A percentile compares a stretch with the other conserved stretches of the same genome.
phyloP scores from a whole-genome alignment of 2,888 invertebrate genomes.

The Tanytarsus gracilentus region DNA sequence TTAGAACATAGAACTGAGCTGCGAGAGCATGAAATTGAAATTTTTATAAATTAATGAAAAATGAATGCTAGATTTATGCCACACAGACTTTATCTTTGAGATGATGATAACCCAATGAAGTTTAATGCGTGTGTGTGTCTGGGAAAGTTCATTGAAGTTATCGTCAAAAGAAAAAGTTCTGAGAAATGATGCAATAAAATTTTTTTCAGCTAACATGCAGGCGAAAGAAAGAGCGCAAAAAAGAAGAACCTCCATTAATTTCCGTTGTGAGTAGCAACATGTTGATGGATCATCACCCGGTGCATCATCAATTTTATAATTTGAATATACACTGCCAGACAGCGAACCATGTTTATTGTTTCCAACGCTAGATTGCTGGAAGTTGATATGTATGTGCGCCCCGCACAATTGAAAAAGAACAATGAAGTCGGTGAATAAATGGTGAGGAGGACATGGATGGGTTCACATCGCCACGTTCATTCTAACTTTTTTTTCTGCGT shows the following conservation, averaged over 20 bases:
- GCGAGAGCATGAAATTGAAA: too few relatives aligned
- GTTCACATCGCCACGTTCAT: too few relatives aligned
- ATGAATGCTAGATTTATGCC: too few relatives aligned
- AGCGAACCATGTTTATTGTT: neutral
- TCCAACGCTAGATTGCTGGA: conserved; percentile 16
- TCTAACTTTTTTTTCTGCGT: neutral
- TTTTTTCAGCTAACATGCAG: conserved; percentile 1
- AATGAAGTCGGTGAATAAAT: neutral
- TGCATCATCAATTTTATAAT: conserved; percentile 24
- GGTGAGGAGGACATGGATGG: conserved; percentile 4
- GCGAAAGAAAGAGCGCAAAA: neutral
- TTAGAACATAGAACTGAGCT: too few relatives aligned
- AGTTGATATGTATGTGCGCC: conserved; percentile 22
- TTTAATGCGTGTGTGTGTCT: neutral
- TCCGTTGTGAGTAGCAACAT: conserved; percentile 7
- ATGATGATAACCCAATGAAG: neutral
- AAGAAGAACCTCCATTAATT: conserved; percentile 24
- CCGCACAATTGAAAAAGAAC: conserved; percentile 8
- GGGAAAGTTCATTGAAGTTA: neutral
- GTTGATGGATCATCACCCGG: conserved; percentile 23
- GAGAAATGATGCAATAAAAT: conserved; percentile 17
- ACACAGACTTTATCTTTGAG: too few relatives aligned
- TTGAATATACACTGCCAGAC: conserved; percentile 3
- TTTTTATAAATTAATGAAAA: too few relatives aligned
- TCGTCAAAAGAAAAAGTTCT: neutral